Base-by-base conservation (phyloP, 2,113 vertebrate genomes). In the western clawed frog (Xenopus tropicalis) region DNA sequence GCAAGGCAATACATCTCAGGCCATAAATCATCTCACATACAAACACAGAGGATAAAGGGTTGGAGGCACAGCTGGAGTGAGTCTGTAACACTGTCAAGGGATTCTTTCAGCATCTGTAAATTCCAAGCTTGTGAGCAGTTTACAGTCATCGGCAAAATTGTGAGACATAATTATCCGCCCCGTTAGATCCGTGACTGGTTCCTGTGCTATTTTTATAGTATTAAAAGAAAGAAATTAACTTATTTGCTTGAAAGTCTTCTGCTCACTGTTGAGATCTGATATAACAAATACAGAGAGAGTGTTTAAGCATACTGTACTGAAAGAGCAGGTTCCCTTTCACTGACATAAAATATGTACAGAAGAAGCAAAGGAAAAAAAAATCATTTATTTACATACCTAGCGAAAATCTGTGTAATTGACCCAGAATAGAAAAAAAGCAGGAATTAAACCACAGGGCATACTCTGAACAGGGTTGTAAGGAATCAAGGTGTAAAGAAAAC, bases 41-140 rank as follows among this genome's bases (percentile, higher is more conserved):
- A 59, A 59, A 23, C 57, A 59, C 57, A 23, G 20, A 59, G 22
- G 22, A 59, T 59, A 59, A 59, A 59, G 57, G 16, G 20, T 59
- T 59, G 22, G 57, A 22, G 20, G 20, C 57, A 59, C 57, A 59
- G 57, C 57, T 59, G 57, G 57, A 59, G 57, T 23, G 13, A 23
- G 22, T 59, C 20, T 59, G 57, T 59, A 23, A 59, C 57, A 59
- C 22, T 59, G 16, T 59, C 57, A 59, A 59, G 57, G 57, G 57
- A 59, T 59, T 59, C 20, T 59, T 22, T 24, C 57, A 59, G 21
- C 57, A 59, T 59, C 57, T 59, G 57, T 59, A 59, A 22, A 59
- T 16, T 59, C 21, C 14, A 24, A 23, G 57, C 57, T 59, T 11
- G 22, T 22, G 22, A 23, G 57, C 20, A 59, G 21, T 59, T 23